Base-by-base conservation (phyloP, 2,888 invertebrate genomes). In the Agrochola macilenta region DNA sequence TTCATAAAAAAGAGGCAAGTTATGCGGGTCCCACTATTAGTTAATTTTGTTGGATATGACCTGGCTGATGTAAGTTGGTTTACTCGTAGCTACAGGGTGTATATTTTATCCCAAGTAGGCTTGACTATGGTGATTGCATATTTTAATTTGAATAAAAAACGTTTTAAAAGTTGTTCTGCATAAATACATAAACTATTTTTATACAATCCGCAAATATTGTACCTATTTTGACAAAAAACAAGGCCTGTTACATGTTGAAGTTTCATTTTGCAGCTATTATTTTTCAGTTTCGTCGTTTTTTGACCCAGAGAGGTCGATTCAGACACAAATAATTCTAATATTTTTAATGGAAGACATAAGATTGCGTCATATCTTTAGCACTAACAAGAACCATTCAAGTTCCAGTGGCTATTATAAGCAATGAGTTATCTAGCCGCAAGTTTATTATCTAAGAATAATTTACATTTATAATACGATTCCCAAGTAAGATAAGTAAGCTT, bases 31-130 rank as follows among this genome's bases (percentile, higher is more conserved):
- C 58, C 43, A 82, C 83, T 88, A 83, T 89, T 89, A 89, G 88
- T 88, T 89, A 87, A 90, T 90, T 90, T 89, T 88, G 82, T 87
- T 82, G 84, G 80, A 66, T 80, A 82, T 74, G 81, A 79, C 80
- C 65, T 71, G 77, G 80, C 60, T 49, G 69, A 83, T 76, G 78
- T 72, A 83, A 83, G 72, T 83, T 73, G 75, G 74, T 85, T 74
- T 68, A 74, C 71, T 69, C 54, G 26, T 58, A 54, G 60, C 71
- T 69, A 54, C 20, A 72, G 46, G 39, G 23, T 77, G 71, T 74
- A 78, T 85, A 85, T 78, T 81, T 82, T 83, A 82, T 60, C 77
- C 60, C 77, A 74, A 85, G 69, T 39, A 64, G 69, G 30, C 76
- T 81, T 81, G 39, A 61, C 4, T 63, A 57, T 64, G 63, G 68